Conservation (phyloP, 35 echinoderm and acorn worm genomes). For the Diadema setosum region DNA sequence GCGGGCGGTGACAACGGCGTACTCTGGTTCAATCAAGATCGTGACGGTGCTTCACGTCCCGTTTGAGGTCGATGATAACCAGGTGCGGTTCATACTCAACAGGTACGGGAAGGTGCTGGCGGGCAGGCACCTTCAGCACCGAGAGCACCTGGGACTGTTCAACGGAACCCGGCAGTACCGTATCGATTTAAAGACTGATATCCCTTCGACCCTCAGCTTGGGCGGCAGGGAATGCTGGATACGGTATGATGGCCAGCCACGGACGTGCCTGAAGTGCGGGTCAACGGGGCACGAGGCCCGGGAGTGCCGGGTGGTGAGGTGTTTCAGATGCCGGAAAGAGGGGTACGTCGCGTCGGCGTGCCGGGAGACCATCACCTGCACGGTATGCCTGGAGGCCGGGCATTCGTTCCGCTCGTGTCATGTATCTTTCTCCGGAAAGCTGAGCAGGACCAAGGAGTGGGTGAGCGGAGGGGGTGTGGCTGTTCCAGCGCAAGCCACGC, state of each 20-base stretch:
- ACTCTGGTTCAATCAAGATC: background rate
- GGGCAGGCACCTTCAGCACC: background rate
- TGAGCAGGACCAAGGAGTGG: too few species aligned
- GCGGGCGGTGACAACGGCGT: background rate
- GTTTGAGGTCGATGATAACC: background rate
- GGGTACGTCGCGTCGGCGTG: too few species aligned
- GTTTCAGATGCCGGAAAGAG: background rate
- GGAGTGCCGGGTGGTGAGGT: slow-evolving; percentile 5
- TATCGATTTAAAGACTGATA: background rate
- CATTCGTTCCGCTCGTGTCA: too few species aligned
- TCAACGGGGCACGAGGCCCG: background rate
- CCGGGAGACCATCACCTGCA: too few species aligned
- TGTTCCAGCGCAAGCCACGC: too few species aligned
- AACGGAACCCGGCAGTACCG: slow-evolving; percentile 11
- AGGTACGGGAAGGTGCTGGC: slow-evolving; percentile 22
- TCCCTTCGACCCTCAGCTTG: background rate
- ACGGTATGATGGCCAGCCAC: slow-evolving; percentile 20
- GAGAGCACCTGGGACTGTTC: background rate
- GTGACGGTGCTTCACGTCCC: slow-evolving; percentile 13
- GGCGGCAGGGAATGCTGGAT: slow-evolving; percentile 9
- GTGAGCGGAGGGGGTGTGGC: too few species aligned
- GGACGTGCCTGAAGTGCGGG: slow-evolving; percentile 35
- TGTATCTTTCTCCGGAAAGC: too few species aligned
- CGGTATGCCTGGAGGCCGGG: too few species aligned
- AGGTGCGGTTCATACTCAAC: background rate